Conservation (phyloP, 1,140 invertebrate genomes). For the Oedothorax gibbosus region DNA sequence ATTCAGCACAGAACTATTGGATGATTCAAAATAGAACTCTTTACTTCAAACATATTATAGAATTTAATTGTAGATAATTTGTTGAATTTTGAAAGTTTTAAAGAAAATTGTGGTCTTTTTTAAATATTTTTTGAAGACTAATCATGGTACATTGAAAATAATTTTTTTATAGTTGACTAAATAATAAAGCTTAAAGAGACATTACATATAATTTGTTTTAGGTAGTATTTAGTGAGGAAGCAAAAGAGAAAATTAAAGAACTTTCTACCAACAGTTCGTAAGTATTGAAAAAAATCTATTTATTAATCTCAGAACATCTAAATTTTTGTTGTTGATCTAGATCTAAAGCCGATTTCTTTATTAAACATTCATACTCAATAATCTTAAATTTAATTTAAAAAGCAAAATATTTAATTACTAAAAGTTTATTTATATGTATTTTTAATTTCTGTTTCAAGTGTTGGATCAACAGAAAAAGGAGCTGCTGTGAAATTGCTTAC, state of each 20-base stretch:
- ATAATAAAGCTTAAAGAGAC: neutral
- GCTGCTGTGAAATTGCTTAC: constrained; percentile 75
- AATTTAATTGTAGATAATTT: no score
- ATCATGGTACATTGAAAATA: no score
- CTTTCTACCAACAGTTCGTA: constrained; percentile 9
- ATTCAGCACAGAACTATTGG: no score
- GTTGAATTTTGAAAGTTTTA: no score
- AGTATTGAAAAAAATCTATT: neutral
- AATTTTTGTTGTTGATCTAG: no score
- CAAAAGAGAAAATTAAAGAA: constrained; percentile 62
- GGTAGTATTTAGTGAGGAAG: constrained; percentile 67
- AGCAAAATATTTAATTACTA: neutral
- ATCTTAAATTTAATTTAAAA: neutral
- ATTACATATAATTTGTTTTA: neutral
- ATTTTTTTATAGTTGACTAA: neutral
- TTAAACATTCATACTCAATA: neutral
- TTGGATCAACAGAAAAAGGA: constrained; percentile 61
- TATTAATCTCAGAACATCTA: no score
- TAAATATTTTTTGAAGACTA: no score
- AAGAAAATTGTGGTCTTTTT: no score
- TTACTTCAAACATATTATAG: no score
- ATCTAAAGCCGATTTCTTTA: neutral
- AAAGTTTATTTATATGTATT: neutral
- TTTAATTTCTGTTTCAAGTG: constrained; percentile 1
- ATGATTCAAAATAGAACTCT: no score